A percentile compares a stretch with the other conserved stretches of the same genome.
These are phyloP conservation scores for Julus scanicus DNA, from an alignment of 2,888 invertebrate genomes.

Conservation along the genomic window DNA sequence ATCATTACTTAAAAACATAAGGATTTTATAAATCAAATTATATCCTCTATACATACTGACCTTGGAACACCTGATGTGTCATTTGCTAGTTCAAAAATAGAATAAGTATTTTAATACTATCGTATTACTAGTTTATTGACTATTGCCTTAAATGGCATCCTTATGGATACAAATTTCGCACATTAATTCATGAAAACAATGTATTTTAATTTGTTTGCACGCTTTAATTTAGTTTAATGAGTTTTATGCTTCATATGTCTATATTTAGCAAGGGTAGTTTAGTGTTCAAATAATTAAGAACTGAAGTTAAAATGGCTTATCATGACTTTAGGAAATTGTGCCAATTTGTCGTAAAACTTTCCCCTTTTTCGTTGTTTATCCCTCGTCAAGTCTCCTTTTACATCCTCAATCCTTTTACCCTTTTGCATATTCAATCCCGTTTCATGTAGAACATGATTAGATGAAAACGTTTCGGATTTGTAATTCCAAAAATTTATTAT, in stretches of 20 bases:
- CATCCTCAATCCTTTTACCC: background rate
- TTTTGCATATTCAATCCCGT: background rate
- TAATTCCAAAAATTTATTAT: background rate
- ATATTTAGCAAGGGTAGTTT: background rate
- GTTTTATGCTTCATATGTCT: background rate
- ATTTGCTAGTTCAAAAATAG: too few relatives aligned
- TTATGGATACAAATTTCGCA: background rate
- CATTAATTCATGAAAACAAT: background rate
- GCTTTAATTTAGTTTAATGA: background rate
- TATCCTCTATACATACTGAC: background rate
- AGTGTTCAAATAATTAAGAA: background rate
- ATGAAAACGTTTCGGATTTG: background rate
- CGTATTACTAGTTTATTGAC: too few relatives aligned
- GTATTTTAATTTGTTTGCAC: too few relatives aligned
- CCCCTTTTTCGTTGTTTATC: background rate
- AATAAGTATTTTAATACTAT: too few relatives aligned
- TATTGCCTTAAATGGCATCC: background rate
- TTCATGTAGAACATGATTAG: background rate
- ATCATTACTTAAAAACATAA: too few relatives aligned
- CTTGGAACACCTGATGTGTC: background rate
- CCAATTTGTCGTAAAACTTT: background rate
- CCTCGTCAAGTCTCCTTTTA: background rate
- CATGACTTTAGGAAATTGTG: background rate
- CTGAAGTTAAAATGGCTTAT: background rate
- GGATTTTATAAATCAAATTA: too few relatives aligned